Percentiles rank a stretch among this genome's conserved stretches.
Conservation (phyloP, 2,797 vertebrate species). For the Trachops cirrhosus region DNA sequence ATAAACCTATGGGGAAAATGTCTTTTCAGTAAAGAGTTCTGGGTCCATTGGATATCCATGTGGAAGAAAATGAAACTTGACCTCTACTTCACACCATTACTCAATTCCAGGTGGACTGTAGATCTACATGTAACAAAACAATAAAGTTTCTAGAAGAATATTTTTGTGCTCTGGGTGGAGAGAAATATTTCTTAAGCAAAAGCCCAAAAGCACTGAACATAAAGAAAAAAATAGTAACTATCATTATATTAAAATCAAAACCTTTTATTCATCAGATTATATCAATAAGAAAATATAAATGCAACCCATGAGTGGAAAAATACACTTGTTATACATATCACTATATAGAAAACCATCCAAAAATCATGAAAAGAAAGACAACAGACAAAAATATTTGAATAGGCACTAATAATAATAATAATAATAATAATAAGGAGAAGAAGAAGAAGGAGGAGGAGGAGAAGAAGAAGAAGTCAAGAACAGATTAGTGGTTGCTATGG, state of each 20-base stretch:
- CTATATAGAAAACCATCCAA: background rate
- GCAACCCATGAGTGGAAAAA: background rate
- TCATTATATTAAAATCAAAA: background rate
- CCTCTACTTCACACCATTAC: background rate
- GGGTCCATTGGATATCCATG: background rate
- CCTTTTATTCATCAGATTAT: background rate
- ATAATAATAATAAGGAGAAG: background rate
- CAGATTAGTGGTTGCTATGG: background rate
- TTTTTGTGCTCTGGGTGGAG: background rate
- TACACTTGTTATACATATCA: background rate
- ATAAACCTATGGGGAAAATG: background rate
- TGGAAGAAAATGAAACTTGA: background rate
- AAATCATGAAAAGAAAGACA: background rate
- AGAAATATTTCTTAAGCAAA: background rate
- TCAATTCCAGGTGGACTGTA: background rate
- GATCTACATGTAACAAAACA: background rate
- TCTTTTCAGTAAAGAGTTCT: background rate
- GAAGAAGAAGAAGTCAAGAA: background rate
- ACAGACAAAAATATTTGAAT: background rate
- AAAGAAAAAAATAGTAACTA: background rate
- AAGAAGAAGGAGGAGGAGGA: too few relatives aligned
- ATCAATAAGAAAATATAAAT: background rate
- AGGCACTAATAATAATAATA: background rate
- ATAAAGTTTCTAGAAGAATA: background rate
- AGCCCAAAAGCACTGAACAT: background rate